Percentiles rank a stretch among this genome's conserved stretches.
Evolutionary conservation across 2,888 invertebrate genomes (phyloP).

Genomic region (Sicus ferrugineus): DNA sequence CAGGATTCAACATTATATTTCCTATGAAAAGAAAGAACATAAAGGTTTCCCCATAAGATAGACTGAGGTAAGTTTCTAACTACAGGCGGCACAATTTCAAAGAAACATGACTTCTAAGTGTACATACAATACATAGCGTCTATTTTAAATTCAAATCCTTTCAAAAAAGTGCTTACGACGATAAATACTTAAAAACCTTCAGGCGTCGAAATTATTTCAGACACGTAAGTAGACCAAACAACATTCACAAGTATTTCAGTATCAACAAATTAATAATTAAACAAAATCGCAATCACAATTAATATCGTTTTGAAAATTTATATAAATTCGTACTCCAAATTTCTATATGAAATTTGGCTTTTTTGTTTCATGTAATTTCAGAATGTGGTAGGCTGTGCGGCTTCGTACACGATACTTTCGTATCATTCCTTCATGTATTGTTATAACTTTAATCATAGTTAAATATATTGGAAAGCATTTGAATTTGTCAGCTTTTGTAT

Average conservation of each 20-base stretch:
- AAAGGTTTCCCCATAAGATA: too few relatives aligned
- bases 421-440: background rate
- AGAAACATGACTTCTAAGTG: too few relatives aligned
- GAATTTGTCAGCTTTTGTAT: background rate
- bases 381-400: constrained; percentile 29
- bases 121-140: too few relatives aligned
- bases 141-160: too few relatives aligned
- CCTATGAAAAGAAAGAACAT: background rate
- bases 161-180: too few relatives aligned
- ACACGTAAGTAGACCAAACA: background rate
- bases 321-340: constrained; percentile 9
- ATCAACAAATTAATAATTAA: constrained; percentile 1
- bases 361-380: constrained; percentile 30
- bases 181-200: background rate
- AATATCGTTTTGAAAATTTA: background rate
- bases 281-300: constrained; percentile 28
- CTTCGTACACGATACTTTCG: constrained; percentile 27
- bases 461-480: background rate
- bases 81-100: too few relatives aligned
- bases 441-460: background rate
- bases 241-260: background rate
- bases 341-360: constrained; percentile 1
- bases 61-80: too few relatives aligned
- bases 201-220: background rate
- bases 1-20: background rate